Evolutionary conservation across 1,140 invertebrate genomes (phyloP).

Genomic region (Pomacea maculata): DNA sequence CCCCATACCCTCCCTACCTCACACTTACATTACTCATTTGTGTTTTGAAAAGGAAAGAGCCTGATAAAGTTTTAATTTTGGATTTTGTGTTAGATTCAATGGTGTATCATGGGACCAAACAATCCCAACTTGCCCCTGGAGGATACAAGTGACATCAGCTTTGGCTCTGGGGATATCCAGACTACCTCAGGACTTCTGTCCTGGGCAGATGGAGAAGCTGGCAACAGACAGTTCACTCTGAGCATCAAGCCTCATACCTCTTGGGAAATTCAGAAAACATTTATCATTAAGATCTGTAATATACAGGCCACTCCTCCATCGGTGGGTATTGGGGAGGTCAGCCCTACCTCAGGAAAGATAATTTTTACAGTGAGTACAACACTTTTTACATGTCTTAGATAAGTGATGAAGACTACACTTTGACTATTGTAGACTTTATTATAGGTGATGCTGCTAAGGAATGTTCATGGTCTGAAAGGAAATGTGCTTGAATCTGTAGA

Average conservation of each 20-base stretch:
- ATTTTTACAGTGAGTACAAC: slow-evolving; percentile 48
- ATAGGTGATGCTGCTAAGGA: too few relatives aligned
- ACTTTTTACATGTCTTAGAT: neutral
- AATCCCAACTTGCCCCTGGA: slow-evolving; percentile 43
- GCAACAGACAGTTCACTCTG: slow-evolving; percentile 48
- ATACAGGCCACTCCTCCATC: slow-evolving; percentile 38
- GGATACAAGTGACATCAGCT: slow-evolving; percentile 55
- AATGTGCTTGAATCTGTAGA: too few relatives aligned
- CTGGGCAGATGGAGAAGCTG: slow-evolving; percentile 51
- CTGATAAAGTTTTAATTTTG: neutral
- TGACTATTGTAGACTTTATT: too few relatives aligned
- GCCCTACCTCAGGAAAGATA: slow-evolving; percentile 42
- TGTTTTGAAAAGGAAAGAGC: neutral
- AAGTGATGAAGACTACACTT: neutral
- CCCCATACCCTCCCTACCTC: too few relatives aligned
- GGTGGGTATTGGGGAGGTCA: slow-evolving; percentile 53
- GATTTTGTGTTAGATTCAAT: slow-evolving; percentile 37
- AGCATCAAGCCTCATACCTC: slow-evolving; percentile 52
- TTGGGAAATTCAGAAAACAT: slow-evolving; percentile 60
- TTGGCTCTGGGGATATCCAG: slow-evolving; percentile 36
- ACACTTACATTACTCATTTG: neutral
- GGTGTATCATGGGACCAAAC: slow-evolving; percentile 62
- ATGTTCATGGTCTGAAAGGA: too few relatives aligned
- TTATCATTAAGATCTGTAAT: slow-evolving; percentile 51
- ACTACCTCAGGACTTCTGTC: slow-evolving; percentile 44